Percentiles rank a stretch among this genome's conserved stretches.
Conservation (phyloP, 2,113 vertebrate genomes). For the Sardina pilchardus region DNA sequence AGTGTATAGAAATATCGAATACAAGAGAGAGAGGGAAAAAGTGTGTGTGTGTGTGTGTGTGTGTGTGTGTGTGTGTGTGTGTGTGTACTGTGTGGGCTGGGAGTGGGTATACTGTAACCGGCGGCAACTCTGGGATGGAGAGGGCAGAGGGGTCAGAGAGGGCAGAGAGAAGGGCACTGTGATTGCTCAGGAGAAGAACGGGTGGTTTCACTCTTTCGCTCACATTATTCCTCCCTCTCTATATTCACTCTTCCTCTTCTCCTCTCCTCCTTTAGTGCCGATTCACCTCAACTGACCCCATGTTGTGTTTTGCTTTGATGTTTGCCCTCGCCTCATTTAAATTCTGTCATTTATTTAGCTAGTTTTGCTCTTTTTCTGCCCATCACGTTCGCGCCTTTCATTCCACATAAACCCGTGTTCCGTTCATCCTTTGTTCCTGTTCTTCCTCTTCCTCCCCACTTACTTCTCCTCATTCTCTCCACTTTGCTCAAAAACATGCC, state of each 20-base stretch:
- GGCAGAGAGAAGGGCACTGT: background rate
- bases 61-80: too few relatives aligned
- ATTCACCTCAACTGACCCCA: background rate
- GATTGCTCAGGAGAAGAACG: background rate
- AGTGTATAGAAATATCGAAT: too few relatives aligned
- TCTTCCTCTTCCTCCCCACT: background rate
- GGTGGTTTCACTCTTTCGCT: background rate
- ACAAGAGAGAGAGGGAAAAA: too few relatives aligned
- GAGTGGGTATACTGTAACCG: background rate
- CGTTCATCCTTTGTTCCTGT: background rate
- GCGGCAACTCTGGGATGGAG: background rate
- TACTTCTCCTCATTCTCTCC: background rate
- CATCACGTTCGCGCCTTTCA: too few relatives aligned
- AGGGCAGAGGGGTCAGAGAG: background rate
- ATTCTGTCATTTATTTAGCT: background rate
- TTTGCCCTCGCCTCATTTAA: background rate
- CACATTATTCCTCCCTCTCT: background rate
- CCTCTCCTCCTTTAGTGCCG: background rate
- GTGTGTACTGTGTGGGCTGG: background rate
- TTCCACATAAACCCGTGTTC: background rate
- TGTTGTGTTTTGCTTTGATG: too few relatives aligned
- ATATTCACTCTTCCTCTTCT: background rate
- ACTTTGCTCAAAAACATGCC: background rate
- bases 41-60: too few relatives aligned
- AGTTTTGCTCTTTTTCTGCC: too few relatives aligned